Percentiles rank a stretch among this genome's conserved stretches.
Evolutionary conservation across 2,113 vertebrate genomes (phyloP).

Genomic region (Phalacrocorax pelagicus): DNA sequence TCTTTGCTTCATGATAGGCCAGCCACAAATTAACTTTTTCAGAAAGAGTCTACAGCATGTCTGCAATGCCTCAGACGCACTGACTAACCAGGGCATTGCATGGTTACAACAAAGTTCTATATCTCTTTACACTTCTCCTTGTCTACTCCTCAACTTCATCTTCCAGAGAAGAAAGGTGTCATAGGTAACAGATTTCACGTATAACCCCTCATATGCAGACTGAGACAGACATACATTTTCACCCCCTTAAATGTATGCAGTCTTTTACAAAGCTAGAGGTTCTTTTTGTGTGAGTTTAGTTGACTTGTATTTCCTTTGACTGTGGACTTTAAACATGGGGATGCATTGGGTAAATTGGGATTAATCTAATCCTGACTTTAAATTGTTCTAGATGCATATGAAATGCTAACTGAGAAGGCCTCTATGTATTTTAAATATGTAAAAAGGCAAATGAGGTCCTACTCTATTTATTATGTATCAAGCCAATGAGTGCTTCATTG

Average conservation of each 20-base stretch:
- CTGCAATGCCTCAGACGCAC: neutral
- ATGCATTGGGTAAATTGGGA: neutral
- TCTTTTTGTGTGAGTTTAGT: neutral
- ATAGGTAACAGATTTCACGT: neutral
- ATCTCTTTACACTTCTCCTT: neutral
- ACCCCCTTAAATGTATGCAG: neutral
- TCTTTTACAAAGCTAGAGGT: neutral
- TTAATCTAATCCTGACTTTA: neutral
- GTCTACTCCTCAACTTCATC: neutral
- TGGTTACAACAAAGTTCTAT: neutral
- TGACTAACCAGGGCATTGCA: neutral
- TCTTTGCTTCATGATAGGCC: neutral
- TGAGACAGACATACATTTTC: neutral
- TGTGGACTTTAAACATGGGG: neutral
- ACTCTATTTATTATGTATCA: neutral
- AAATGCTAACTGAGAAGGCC: neutral
- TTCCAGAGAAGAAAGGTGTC: neutral
- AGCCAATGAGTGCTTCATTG: neutral
- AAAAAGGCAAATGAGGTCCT: neutral
- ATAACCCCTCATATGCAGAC: neutral
- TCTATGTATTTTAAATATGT: neutral
- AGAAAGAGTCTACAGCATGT: neutral
- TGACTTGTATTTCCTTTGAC: neutral
- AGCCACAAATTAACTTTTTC: neutral
- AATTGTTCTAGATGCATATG: neutral